phyloP scores from a whole-genome alignment of 2,888 invertebrate genomes.

The Macrosoma leucophasiata region DNA sequence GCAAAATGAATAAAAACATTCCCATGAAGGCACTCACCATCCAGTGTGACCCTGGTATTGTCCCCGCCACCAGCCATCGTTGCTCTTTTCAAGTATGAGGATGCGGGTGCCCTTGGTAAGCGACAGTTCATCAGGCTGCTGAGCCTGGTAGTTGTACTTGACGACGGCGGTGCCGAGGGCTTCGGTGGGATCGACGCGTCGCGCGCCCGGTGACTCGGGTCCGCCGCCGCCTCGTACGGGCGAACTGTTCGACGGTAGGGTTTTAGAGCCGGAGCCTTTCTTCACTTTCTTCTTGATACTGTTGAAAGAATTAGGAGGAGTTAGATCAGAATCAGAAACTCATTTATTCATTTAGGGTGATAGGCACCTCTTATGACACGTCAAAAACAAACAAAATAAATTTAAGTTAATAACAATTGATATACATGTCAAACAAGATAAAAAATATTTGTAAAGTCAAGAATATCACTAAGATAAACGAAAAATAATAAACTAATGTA shows the following conservation, averaged over 20 bases:
- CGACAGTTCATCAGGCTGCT: slow-evolving; percentile 96
- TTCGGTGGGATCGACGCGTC: slow-evolving; percentile 89
- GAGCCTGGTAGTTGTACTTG: slow-evolving; percentile 95
- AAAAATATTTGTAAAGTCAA: no score
- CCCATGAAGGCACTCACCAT: slow-evolving; percentile 52
- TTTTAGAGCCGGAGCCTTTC: slow-evolving; percentile 89
- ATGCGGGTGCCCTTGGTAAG: slow-evolving; percentile 96
- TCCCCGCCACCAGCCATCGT: slow-evolving; percentile 99
- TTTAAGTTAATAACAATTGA: background rate
- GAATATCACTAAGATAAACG: no score
- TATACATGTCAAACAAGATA: no score
- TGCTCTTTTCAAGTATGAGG: slow-evolving; percentile 97
- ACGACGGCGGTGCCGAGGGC: slow-evolving; percentile 93
- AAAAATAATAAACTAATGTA: no score
- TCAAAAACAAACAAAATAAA: background rate
- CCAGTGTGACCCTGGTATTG: slow-evolving; percentile 78
- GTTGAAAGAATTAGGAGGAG: no score
- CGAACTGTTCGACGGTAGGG: slow-evolving; percentile 88
- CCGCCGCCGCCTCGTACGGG: slow-evolving; percentile 80
- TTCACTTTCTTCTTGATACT: slow-evolving; percentile 92
- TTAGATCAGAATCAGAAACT: no score
- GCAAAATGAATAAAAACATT: background rate
- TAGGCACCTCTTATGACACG: no score
- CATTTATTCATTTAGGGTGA: no score
- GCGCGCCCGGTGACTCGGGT: slow-evolving; percentile 41